Evolutionary conservation across 2,888 invertebrate genomes (phyloP), one percentile per base, ranked within the genome.

Genomic region (Cosmia trapezina): DNA sequence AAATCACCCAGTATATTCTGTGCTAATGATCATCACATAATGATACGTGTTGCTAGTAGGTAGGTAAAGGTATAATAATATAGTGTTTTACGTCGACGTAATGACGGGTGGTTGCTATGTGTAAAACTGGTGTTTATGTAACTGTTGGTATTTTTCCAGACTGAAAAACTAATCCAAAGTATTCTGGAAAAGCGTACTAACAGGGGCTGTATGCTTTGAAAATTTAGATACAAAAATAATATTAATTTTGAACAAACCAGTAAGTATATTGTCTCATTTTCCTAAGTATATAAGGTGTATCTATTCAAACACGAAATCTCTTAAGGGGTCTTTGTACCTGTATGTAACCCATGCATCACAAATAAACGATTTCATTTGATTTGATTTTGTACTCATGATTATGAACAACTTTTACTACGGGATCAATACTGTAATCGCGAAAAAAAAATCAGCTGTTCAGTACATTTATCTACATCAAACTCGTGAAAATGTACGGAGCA

Each of bases 1-100:
- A n/a, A n/a, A n/a, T n/a, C n/a, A n/a, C n/a, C n/a, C n/a, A n/a
- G n/a, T n/a, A 28, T 28, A 28, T 28, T 28, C 28, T 28, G 28
- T 28, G 17, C 65, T 67, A 47, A 72, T 63, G 57, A 53, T 67
- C 57, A 72, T 54, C 71, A 71, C 43, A 61, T 70, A 76, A 51
- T 76, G 66, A 47, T 54, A 54, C 61, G n/a, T 53, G 53, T 19
- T 11, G 4, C 17, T 37, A 37, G 45, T 45, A 49, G 8, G 9
- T 51, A n/a, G n/a, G n/a, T n/a, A n/a, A n/a, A n/a, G n/a, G n/a
- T n/a, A n/a, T n/a, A n/a, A n/a, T n/a, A n/a, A 49, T 45, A 28
- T 45, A 11, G 11, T 54, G 45, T 19, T 56, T 54, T 28, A 45
- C 22, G n/a, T 54, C 19, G 19, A n/a, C 19, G 37, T 47, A 37